phyloP scores from a whole-genome alignment of 2,797 vertebrate genomes.

The Spea hammondii region DNA sequence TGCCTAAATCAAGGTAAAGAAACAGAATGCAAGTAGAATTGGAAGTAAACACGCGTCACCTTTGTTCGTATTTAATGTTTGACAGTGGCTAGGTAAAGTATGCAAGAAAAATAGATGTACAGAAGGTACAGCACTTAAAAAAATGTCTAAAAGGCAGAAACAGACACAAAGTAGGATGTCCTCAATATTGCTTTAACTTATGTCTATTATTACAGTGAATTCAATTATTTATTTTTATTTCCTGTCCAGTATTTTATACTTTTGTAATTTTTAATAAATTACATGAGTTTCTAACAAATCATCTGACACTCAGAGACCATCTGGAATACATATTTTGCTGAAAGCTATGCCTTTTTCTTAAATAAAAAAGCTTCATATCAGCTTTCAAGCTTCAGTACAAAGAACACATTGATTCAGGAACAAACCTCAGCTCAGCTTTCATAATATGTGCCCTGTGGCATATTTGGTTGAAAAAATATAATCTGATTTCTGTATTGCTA shows the following conservation, averaged over 20 bases:
- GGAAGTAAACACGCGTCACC: too few relatives aligned
- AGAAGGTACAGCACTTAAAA: neutral
- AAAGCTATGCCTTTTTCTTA: conserved; percentile 41
- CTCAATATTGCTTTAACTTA: neutral
- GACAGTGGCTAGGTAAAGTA: too few relatives aligned
- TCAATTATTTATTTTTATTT: neutral
- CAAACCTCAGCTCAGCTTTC: conserved; percentile 52
- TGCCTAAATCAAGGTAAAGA: too few relatives aligned
- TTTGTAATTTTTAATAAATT: conserved; percentile 35
- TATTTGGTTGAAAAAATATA: conserved; percentile 44
- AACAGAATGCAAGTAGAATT: too few relatives aligned
- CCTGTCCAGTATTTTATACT: neutral
- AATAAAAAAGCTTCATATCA: conserved; percentile 46
- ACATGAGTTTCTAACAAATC: conserved; percentile 31
- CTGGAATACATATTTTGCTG: conserved; percentile 51
- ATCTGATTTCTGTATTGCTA: conserved; percentile 47
- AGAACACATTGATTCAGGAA: conserved; percentile 50
- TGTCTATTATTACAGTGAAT: neutral
- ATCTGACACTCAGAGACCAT: conserved; percentile 49
- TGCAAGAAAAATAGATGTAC: neutral
- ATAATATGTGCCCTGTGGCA: conserved; percentile 49
- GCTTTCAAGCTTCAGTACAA: conserved; percentile 52
- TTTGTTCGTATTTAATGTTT: too few relatives aligned
- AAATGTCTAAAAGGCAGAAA: neutral
- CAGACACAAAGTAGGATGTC: neutral